These are phyloP conservation scores for Onthophagus sagittarius DNA, from an alignment of 2,888 invertebrate genomes.

Conservation along the genomic window DNA sequence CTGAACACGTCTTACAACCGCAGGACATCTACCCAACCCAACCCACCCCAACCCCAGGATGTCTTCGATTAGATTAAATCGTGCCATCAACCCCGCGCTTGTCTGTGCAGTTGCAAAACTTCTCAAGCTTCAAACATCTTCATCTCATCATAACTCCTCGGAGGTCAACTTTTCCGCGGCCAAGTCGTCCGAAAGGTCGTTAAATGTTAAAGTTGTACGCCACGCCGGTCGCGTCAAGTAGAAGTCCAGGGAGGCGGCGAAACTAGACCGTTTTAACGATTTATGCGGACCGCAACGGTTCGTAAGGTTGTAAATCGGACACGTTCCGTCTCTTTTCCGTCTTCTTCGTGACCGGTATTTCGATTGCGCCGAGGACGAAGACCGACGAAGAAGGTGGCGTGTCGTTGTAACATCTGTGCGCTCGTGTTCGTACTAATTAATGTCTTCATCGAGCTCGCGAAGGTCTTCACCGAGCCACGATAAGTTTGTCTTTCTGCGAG, in stretches of 20 bases:
- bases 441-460: conserved; percentile 25
- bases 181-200: neutral
- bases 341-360: neutral
- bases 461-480: neutral
- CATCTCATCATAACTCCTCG: too few species aligned
- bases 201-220: conserved; percentile 6
- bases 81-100: too few species aligned
- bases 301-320: neutral
- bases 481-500: neutral
- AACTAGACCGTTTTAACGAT: conserved; percentile 16
- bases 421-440: conserved; percentile 27
- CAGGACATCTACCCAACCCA: too few species aligned
- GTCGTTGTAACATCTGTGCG: conserved; percentile 13
- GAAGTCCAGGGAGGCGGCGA: neutral
- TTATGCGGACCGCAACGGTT: conserved; percentile 18
- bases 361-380: neutral
- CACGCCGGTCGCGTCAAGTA: neutral
- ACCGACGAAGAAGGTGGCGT: conserved; percentile 1
- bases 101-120: too few species aligned
- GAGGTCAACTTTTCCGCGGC: neutral
- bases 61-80: too few species aligned
- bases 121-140: too few species aligned
- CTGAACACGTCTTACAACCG: too few species aligned
- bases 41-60: too few species aligned
- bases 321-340: conserved; percentile 11